Evolutionary conservation across 2,888 invertebrate species (phyloP).

Genomic region (Vesta saturnalis): DNA sequence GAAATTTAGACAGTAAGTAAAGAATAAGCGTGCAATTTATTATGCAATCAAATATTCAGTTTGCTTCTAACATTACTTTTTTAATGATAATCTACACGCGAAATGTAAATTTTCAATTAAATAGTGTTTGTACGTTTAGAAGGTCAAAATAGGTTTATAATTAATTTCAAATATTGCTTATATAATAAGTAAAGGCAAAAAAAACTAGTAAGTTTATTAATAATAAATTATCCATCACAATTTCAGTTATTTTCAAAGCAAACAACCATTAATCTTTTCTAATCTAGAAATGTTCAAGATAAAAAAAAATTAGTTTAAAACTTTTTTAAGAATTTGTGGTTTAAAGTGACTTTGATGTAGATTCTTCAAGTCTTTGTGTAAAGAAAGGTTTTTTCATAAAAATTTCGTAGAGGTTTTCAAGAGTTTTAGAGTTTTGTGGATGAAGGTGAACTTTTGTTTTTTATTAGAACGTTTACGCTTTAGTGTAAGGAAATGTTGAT

Average conservation of each 20-base stretch:
- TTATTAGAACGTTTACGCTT: constrained; percentile 27
- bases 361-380: constrained; percentile 8
- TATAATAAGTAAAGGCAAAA: not conserved
- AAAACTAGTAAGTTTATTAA: constrained; percentile 2
- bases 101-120: constrained; percentile 16
- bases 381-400: constrained; percentile 22
- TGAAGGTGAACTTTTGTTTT: constrained; percentile 28
- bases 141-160: constrained; percentile 13
- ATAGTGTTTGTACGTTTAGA: constrained; percentile 17
- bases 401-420: constrained; percentile 17
- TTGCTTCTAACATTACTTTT: not conserved
- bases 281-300: constrained; percentile 7
- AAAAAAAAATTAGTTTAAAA: constrained; percentile 12
- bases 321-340: constrained; percentile 2
- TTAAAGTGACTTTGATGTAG: constrained; percentile 15
- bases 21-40: no score
- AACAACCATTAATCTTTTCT: constrained; percentile 11
- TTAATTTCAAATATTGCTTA: constrained; percentile 5
- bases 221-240: constrained; percentile 2
- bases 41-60: constrained; percentile 9
- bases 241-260: constrained; percentile 8
- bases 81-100: constrained; percentile 18
- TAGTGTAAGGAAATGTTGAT: constrained; percentile 20
- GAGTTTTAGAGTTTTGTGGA: constrained; percentile 16
- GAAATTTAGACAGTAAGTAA: constrained; percentile 2